A percentile compares a stretch with the other conserved stretches of the same genome.
phyloP scores from a whole-genome alignment of 2,797 vertebrate species.

The Varecia variegata region DNA sequence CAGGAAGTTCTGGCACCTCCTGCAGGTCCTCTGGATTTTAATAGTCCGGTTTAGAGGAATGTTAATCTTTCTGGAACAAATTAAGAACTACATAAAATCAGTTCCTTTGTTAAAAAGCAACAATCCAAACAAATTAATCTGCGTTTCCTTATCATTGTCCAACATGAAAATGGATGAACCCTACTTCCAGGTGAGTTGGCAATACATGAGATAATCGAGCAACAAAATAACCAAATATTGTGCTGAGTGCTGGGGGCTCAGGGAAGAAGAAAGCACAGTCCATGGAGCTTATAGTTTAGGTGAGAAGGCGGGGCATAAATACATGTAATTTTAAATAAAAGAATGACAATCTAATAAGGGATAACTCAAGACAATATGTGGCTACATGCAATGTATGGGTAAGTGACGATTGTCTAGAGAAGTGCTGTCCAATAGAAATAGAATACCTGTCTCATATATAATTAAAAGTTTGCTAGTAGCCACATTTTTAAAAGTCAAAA shows the following conservation, averaged over 20 bases:
- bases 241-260: not conserved
- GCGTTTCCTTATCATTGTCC: not conserved
- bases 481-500: constrained; percentile 38
- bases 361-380: not conserved
- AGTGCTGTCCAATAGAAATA: not conserved
- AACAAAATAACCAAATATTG: not conserved
- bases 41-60: constrained; percentile 6
- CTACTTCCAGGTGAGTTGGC: not conserved
- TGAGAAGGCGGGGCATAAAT: not conserved
- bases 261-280: not conserved
- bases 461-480: not conserved
- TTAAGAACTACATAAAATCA: constrained; percentile 31
- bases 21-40: not conserved
- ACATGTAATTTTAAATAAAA: not conserved
- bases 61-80: constrained; percentile 19
- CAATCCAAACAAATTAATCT: constrained; percentile 19
- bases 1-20: not conserved
- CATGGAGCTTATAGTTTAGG: not conserved
- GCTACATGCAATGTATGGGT: not conserved
- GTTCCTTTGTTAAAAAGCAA: constrained; percentile 14
- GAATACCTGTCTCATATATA: not conserved
- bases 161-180: not conserved
- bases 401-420: not conserved
- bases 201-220: not conserved
- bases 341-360: not conserved